A percentile compares a stretch with the other conserved stretches of the same genome.
These are phyloP conservation scores for Arrhamphus sclerolepis DNA, from an alignment of 2,797 vertebrate genomes.

Conservation along the genomic window DNA sequence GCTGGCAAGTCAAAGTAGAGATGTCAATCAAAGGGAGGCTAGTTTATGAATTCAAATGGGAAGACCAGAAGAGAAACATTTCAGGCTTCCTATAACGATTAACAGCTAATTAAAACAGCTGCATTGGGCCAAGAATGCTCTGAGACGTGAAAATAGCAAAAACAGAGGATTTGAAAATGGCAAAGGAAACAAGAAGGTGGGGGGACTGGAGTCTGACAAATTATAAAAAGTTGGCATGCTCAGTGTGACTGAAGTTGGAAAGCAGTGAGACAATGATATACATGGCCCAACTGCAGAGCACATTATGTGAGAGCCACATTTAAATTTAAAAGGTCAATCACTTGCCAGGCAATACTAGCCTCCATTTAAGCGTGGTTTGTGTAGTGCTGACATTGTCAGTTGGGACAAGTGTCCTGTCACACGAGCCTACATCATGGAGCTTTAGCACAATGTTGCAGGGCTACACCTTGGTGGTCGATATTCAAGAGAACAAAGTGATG, in stretches of 20 bases:
- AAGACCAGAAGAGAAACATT: slow-evolving; percentile 28
- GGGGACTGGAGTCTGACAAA: neutral
- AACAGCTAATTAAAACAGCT: neutral
- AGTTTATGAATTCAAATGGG: slow-evolving; percentile 30
- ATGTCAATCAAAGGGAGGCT: slow-evolving; percentile 15
- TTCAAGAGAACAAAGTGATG: too few species aligned
- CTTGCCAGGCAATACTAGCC: slow-evolving; percentile 18
- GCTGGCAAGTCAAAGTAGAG: slow-evolving; percentile 15
- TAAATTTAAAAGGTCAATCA: slow-evolving; percentile 50
- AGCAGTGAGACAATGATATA: neutral
- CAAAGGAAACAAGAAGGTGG: neutral
- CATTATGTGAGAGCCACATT: slow-evolving; percentile 30
- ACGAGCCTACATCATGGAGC: slow-evolving; percentile 7
- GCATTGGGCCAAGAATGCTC: slow-evolving; percentile 3
- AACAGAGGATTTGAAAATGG: slow-evolving; percentile 12
- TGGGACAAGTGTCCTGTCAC: slow-evolving; percentile 27
- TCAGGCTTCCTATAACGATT: slow-evolving; percentile 38
- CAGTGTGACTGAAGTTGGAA: neutral
- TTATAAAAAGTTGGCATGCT: neutral
- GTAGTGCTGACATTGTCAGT: slow-evolving; percentile 49
- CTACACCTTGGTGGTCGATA: neutral
- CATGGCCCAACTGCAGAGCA: slow-evolving; percentile 19
- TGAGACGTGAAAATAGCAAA: slow-evolving; percentile 3
- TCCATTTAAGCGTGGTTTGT: slow-evolving; percentile 27
- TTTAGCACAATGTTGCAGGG: slow-evolving; percentile 7